These are phyloP conservation scores for Xyrichtys novacula DNA, from an alignment of 2,797 vertebrate species.

Conservation along the genomic window DNA sequence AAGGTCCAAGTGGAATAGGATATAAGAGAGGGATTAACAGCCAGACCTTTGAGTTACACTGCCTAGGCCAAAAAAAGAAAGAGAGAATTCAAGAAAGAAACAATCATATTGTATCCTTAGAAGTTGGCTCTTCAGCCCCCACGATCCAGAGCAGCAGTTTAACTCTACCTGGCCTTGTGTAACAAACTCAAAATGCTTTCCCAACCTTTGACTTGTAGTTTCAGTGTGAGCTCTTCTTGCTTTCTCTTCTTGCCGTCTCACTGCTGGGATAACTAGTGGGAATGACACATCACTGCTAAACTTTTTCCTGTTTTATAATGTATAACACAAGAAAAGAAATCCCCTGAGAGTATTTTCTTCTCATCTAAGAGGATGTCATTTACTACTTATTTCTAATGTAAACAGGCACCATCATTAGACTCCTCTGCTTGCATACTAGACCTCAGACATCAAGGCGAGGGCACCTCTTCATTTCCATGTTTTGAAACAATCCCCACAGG, in stretches of 20 bases:
- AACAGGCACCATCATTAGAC: conserved; percentile 45
- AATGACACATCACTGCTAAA: not conserved
- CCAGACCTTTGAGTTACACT: not conserved
- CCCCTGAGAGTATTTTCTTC: not conserved
- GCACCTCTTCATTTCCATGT: conserved; percentile 28
- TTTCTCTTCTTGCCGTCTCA: not conserved
- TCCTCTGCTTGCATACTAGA: conserved; percentile 16
- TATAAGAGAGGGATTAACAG: not conserved
- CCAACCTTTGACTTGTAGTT: conserved; percentile 12
- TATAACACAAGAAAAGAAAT: not conserved
- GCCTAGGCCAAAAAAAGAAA: not conserved
- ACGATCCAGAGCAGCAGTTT: conserved; percentile 19
- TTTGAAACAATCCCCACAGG: conserved; percentile 23
- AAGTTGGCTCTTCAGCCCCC: conserved; percentile 2
- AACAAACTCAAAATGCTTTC: not conserved
- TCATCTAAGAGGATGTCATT: not conserved
- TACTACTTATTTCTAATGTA: conserved; percentile 16
- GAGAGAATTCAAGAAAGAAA: not conserved
- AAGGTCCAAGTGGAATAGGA: too few relatives aligned
- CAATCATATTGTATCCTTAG: not conserved
- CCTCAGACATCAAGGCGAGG: conserved; percentile 36
- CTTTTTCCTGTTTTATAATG: not conserved
- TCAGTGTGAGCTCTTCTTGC: not conserved
- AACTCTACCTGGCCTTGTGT: not conserved
- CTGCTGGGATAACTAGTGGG: not conserved